These are phyloP conservation scores for Ephestia elutella DNA, from an alignment of 1,140 invertebrate species.

Conservation along the genomic window DNA sequence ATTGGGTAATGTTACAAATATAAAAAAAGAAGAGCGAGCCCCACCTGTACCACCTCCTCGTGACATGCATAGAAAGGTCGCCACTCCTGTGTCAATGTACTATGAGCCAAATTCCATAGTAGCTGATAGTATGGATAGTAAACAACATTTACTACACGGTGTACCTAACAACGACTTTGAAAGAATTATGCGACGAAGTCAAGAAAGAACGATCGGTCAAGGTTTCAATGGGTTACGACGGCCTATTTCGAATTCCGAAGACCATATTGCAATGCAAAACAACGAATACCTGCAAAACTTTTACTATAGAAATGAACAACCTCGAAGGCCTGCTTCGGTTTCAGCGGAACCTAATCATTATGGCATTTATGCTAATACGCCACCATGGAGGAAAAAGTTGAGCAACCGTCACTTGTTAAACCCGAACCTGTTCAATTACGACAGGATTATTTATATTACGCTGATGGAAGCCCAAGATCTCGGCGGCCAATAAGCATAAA, in stretches of 20 bases:
- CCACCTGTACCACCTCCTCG: constrained; percentile 82
- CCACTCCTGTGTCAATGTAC: constrained; percentile 70
- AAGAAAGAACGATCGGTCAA: constrained; percentile 51
- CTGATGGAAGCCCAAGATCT: constrained; percentile 79
- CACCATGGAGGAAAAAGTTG: constrained; percentile 53
- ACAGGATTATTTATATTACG: constrained; percentile 77
- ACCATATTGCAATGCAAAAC: constrained; percentile 73
- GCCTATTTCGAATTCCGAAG: constrained; percentile 75
- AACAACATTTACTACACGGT: constrained; percentile 44
- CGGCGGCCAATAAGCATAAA: constrained; percentile 78
- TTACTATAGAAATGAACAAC: constrained; percentile 54
- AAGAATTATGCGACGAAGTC: constrained; percentile 66
- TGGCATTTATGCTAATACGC: constrained; percentile 51
- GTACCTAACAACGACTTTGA: constrained; percentile 68
- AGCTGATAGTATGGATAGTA: constrained; percentile 38
- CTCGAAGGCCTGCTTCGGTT: constrained; percentile 74
- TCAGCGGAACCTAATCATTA: constrained; percentile 73
- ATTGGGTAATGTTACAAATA: constrained; percentile 63
- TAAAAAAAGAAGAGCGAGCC: constrained; percentile 59
- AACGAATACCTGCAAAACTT: constrained; percentile 55
- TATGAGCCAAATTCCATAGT: constrained; percentile 63
- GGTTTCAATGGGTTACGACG: constrained; percentile 54
- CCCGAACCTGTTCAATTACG: constrained; percentile 51
- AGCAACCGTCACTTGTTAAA: constrained; percentile 41
- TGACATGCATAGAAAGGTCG: constrained; percentile 77